Evolutionary conservation across 2,888 invertebrate genomes (phyloP), one percentile per base, ranked within the genome.

Genomic region (Hemistola chrysoprasaria): DNA sequence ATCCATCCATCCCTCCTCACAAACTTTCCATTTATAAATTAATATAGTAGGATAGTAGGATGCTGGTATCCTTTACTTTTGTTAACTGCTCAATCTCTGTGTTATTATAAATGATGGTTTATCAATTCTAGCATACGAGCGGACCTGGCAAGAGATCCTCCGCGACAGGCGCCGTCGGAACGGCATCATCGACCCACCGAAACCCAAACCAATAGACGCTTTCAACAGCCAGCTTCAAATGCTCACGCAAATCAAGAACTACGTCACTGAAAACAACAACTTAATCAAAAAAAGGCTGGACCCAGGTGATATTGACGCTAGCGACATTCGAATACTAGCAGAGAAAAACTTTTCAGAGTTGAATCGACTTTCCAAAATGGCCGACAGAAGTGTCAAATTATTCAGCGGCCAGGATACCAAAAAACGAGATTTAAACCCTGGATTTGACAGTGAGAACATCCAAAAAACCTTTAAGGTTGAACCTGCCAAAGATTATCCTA

Each of bases 141-240:
- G 78, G 33, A 86, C 88, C 29, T 94, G 94, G 94, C 84, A 90
- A 56, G 90, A 90, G 64, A 88, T 94, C 48, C 59, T 93, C 1
- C 90, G 90, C 64, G 93, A 93, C 53, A 87, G 93, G 30, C 86
- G 90, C 53, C 90, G 91, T 47, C 78, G 93, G 40, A 82, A 90
- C 49, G 86, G 89, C 34, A 66, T 74, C 6, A 77, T 63, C 54
- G 76, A 69, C 22, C 32, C 43, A 7, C 48, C 55, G 1, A 65
- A 63, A 22, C 50, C 33, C 2, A 27, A 22, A 10, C 23, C 24
- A 8, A 5, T 11, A n/a, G 34, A 30, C 3, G 1, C 22, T 6
- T 65, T 87, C 30, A 74, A 71, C 38, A 72, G 67, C 20, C 85
- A 87, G 28, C 66, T 90, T 8, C 71, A 77, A 52, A 62, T 85